A percentile compares a stretch with the other conserved stretches of the same genome.
phyloP scores from a whole-genome alignment of 2,113 vertebrate species.

The Gobiocypris rarus region DNA sequence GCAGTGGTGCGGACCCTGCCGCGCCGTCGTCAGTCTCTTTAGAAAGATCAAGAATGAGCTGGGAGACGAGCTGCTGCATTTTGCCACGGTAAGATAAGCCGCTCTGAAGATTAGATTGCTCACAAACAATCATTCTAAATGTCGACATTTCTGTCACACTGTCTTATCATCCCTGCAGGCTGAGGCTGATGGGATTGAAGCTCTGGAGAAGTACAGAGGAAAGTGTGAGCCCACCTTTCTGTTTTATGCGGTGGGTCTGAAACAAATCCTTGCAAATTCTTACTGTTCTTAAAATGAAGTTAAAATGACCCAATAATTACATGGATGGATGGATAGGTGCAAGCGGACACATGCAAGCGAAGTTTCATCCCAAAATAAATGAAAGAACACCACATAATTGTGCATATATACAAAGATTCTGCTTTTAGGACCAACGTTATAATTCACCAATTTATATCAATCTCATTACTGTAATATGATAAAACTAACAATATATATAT shows the following conservation, averaged over 20 bases:
- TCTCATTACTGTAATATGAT: not conserved
- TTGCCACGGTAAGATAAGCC: constrained; percentile 80
- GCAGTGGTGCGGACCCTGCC: constrained; percentile 95
- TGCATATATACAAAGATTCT: not conserved
- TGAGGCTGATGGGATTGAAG: constrained; percentile 86
- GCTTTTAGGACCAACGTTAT: too few relatives aligned
- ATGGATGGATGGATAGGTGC: not conserved
- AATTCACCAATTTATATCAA: not conserved
- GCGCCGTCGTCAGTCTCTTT: constrained; percentile 86
- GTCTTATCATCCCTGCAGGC: constrained; percentile 75
- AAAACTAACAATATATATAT: not conserved
- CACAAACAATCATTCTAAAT: constrained; percentile 27
- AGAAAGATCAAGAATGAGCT: constrained; percentile 89
- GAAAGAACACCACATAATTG: not conserved
- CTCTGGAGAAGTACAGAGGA: constrained; percentile 85
- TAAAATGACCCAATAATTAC: not conserved
- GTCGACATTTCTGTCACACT: constrained; percentile 24
- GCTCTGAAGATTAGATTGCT: not conserved
- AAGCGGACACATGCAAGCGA: not conserved
- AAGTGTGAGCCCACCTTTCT: constrained; percentile 92
- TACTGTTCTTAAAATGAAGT: not conserved
- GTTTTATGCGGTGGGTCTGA: constrained; percentile 81
- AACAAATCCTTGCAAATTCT: not conserved
- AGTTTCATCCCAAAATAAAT: not conserved
- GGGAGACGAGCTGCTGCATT: constrained; percentile 85